Evolutionary conservation across 2,797 vertebrate species (phyloP), one percentile per base, ranked within the genome.

Genomic region (Streptopelia turtur): DNA sequence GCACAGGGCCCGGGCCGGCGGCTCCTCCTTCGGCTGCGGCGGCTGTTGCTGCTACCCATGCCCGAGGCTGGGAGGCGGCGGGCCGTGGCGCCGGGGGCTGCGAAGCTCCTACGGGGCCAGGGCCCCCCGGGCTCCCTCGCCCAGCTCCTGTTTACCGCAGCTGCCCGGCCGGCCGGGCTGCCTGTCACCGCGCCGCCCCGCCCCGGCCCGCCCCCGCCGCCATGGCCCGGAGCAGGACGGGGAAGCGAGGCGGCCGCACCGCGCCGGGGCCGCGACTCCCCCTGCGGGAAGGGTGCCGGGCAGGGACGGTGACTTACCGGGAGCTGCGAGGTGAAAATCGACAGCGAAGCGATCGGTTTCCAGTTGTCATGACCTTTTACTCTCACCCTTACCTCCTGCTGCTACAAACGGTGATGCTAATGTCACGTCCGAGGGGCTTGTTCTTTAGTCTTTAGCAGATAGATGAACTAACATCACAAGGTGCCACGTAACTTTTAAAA

Each of bases 121-220:
- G 33, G 33, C 39, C 43, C 43, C 49, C 41, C 84, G 53, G 6
- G 49, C 65, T 72, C 64, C 43, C 37, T 50, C 57, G 17, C 49
- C 78, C 74, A 50, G 82, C 72, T 69, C 53, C 93, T 93, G 90
- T 94, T 93, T 93, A 93, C 93, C 59, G 68, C 61, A 45, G 81
- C 52, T 63, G 33, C 39, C 31, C 78, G 39, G 66, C 21, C 70
- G 30, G 71, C 68, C 72, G 47, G 53, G 68, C 82, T 89, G 92
- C 74, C 94, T 66, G 92, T 90, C 94, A 87, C 74, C 60, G 69
- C 85, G 1, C 47, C 84, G 94, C 91, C 63, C 81, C 94, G 83
- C 87, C 90, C 87, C 79, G 37, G 41, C 87, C 90, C 93, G 87
- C 87, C 91, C 47, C 94, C 79, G 85, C 85, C 91, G 91, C 93